phyloP scores from a whole-genome alignment of 2,888 invertebrate species.

The Xanthorhoe spadicearia region DNA sequence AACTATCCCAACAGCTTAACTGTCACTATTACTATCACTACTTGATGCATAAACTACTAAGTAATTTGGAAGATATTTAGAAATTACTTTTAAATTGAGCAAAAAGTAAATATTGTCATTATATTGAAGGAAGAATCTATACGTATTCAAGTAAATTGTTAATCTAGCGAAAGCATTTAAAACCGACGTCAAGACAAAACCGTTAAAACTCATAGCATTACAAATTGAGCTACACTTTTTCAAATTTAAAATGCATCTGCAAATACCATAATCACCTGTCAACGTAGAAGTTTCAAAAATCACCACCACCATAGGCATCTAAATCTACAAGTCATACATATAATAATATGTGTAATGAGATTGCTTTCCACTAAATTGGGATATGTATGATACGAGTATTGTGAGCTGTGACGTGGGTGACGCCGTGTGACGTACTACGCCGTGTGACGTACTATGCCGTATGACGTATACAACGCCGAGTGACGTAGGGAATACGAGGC shows the following conservation, averaged over 20 bases:
- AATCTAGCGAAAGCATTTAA: slow-evolving; percentile 8
- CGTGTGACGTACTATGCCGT: slow-evolving; percentile 68
- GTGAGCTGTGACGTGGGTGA: slow-evolving; percentile 58
- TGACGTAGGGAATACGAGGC: slow-evolving; percentile 6
- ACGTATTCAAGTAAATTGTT: neutral
- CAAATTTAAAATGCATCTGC: neutral
- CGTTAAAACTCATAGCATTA: slow-evolving; percentile 1
- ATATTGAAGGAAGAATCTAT: slow-evolving; percentile 3
- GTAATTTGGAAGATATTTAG: slow-evolving; percentile 6
- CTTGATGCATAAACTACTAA: neutral
- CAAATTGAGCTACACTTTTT: neutral
- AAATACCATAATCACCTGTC: neutral
- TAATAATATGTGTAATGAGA: slow-evolving; percentile 73
- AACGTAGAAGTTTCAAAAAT: slow-evolving; percentile 26
- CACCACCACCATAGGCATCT: slow-evolving; percentile 39
- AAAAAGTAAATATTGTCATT: slow-evolving; percentile 7
- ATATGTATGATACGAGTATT: slow-evolving; percentile 76
- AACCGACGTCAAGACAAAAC: slow-evolving; percentile 4
- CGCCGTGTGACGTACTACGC: slow-evolving; percentile 68
- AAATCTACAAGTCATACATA: slow-evolving; percentile 55
- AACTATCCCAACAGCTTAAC: neutral
- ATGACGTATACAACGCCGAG: slow-evolving; percentile 46
- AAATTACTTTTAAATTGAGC: slow-evolving; percentile 10
- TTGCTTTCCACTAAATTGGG: slow-evolving; percentile 76
- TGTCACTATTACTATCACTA: neutral